phyloP scores from a whole-genome alignment of 2,888 invertebrate species.

The Tetranychus truncatus region DNA sequence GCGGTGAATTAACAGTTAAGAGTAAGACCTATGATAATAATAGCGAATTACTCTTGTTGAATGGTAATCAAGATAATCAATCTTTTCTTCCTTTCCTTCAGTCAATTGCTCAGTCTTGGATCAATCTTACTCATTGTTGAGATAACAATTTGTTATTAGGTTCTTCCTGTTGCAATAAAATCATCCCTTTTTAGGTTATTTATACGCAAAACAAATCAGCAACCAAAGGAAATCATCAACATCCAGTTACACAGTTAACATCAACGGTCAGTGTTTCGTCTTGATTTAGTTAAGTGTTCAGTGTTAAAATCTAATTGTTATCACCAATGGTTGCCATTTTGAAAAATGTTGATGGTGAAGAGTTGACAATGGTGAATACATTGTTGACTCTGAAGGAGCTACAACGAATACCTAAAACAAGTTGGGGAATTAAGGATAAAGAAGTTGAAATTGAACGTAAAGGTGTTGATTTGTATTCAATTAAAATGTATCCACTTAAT shows the following conservation, averaged over 20 bases:
- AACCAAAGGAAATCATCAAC: neutral
- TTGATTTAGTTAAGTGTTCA: neutral
- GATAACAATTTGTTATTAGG: neutral
- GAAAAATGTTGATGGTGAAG: neutral
- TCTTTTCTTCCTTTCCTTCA: neutral
- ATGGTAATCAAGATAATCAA: neutral
- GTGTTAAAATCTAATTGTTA: neutral
- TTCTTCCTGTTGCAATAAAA: neutral
- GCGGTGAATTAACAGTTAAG: too few species aligned
- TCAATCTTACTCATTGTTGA: neutral
- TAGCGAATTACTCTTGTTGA: neutral
- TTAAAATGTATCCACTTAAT: neutral
- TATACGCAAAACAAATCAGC: neutral
- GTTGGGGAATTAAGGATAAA: neutral
- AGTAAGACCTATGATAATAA: neutral
- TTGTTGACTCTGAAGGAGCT: neutral
- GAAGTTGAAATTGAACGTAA: neutral
- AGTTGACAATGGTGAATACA: neutral
- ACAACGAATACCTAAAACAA: neutral
- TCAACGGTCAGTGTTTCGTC: neutral
- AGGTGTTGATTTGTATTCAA: neutral
- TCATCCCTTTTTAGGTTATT: neutral
- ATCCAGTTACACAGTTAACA: neutral
- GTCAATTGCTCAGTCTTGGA: neutral
- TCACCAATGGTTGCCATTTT: neutral